These are phyloP conservation scores for Junonia oenone DNA, from an alignment of 2,888 invertebrate species.

Conservation along the genomic window DNA sequence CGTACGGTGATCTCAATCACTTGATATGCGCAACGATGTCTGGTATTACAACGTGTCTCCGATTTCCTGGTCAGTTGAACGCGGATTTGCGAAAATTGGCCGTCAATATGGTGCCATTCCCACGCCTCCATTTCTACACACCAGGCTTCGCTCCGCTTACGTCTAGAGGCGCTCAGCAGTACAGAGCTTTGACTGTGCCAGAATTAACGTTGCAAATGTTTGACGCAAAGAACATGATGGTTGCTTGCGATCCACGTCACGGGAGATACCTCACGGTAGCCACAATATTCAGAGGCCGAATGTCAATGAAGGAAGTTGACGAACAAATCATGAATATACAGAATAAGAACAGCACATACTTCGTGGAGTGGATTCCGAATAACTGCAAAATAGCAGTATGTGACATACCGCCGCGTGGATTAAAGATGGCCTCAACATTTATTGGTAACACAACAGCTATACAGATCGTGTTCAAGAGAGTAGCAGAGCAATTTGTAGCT, in stretches of 20 bases:
- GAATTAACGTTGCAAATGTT: slow-evolving; percentile 95
- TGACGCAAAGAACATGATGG: slow-evolving; percentile 97
- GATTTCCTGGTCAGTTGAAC: slow-evolving; percentile 74
- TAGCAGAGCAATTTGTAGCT: slow-evolving; percentile 91
- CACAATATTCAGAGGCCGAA: slow-evolving; percentile 91
- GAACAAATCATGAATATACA: slow-evolving; percentile 86
- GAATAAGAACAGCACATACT: slow-evolving; percentile 87
- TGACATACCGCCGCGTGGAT: slow-evolving; percentile 85
- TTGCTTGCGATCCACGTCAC: slow-evolving; percentile 94
- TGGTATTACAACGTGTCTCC: slow-evolving; percentile 63
- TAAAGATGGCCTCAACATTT: slow-evolving; percentile 93
- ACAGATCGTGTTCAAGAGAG: slow-evolving; percentile 91
- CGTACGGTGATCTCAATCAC: slow-evolving; percentile 87
- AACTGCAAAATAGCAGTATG: slow-evolving; percentile 90
- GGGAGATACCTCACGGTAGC: slow-evolving; percentile 94
- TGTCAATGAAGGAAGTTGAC: slow-evolving; percentile 96
- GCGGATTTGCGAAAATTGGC: slow-evolving; percentile 84
- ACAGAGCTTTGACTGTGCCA: slow-evolving; percentile 91
- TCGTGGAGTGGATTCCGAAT: slow-evolving; percentile 90
- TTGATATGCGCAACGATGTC: slow-evolving; percentile 66
- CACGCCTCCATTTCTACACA: slow-evolving; percentile 80
- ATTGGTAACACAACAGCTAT: slow-evolving; percentile 92
- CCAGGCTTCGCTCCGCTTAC: slow-evolving; percentile 83
- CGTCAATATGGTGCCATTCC: slow-evolving; percentile 85
- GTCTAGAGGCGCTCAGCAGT: slow-evolving; percentile 92